Percentiles rank a stretch among this genome's conserved stretches.
These are phyloP conservation scores for Spodoptera picta DNA, from an alignment of 2,888 invertebrate genomes.

Conservation along the genomic window DNA sequence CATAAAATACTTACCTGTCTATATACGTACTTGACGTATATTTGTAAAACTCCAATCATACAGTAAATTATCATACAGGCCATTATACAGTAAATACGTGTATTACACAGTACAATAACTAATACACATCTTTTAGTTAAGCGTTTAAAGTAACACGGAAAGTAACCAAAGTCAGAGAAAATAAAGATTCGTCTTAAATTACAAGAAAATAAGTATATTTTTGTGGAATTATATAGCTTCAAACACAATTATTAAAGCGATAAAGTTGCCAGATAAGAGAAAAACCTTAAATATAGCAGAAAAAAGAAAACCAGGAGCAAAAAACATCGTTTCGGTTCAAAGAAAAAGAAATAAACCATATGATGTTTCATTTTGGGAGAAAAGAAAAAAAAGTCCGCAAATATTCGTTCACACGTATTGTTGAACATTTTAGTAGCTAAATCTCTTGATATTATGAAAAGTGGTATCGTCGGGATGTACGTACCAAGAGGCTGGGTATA, in stretches of 20 bases:
- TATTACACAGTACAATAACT: no score
- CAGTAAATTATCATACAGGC: no score
- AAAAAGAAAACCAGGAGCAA: slow-evolving; percentile 39
- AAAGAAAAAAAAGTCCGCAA: slow-evolving; percentile 31
- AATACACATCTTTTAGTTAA: background rate
- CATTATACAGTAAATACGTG: no score
- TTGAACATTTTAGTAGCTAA: slow-evolving; percentile 20
- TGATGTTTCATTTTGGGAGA: slow-evolving; percentile 46
- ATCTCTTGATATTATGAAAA: slow-evolving; percentile 20
- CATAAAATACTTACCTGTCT: no score
- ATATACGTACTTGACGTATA: no score
- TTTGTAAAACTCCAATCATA: no score
- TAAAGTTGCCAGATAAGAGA: slow-evolving; percentile 45
- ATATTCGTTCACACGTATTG: no score
- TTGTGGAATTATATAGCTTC: slow-evolving; percentile 37
- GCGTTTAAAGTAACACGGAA: slow-evolving; percentile 7
- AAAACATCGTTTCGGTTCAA: slow-evolving; percentile 38
- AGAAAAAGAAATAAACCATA: slow-evolving; percentile 46
- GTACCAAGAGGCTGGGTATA: slow-evolving; percentile 17
- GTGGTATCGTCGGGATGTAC: slow-evolving; percentile 34
- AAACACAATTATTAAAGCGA: slow-evolving; percentile 52
- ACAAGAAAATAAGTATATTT: slow-evolving; percentile 24
- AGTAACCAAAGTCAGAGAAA: background rate
- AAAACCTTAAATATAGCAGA: slow-evolving; percentile 47
- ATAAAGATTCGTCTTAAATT: slow-evolving; percentile 11